Evolutionary conservation across 2,797 vertebrate genomes (phyloP).

Genomic region (Poecilia velifera): DNA sequence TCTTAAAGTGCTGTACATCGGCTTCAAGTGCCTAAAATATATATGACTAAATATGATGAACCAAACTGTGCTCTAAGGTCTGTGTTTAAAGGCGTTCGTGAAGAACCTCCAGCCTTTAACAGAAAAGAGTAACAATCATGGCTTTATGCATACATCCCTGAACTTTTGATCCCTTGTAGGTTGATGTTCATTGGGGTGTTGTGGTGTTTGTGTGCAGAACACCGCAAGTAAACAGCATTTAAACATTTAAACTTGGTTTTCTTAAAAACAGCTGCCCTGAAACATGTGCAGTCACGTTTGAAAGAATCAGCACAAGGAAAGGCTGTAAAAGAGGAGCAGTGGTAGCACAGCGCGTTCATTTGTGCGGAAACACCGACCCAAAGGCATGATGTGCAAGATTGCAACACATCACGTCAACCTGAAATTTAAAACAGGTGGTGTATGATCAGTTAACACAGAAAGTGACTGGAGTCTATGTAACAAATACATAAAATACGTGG

Average conservation of each 20-base stretch:
- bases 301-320: background rate
- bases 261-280: background rate
- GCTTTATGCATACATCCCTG: background rate
- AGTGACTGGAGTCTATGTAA: background rate
- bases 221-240: background rate
- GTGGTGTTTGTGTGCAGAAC: background rate
- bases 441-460: background rate
- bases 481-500: background rate
- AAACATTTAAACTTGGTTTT: background rate
- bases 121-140: background rate
- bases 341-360: background rate
- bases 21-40: background rate
- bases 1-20: background rate
- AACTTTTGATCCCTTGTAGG: background rate
- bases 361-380: background rate
- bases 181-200: background rate
- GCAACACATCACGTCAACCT: background rate
- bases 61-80: background rate
- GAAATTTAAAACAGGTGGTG: background rate
- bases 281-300: constrained; percentile 1
- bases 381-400: background rate
- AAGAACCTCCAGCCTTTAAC: background rate
- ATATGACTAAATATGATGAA: background rate
- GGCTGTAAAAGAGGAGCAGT: background rate
- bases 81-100: background rate